Evolutionary conservation across 2,797 vertebrate genomes (phyloP).

Genomic region (Notamacropus eugenii): DNA sequence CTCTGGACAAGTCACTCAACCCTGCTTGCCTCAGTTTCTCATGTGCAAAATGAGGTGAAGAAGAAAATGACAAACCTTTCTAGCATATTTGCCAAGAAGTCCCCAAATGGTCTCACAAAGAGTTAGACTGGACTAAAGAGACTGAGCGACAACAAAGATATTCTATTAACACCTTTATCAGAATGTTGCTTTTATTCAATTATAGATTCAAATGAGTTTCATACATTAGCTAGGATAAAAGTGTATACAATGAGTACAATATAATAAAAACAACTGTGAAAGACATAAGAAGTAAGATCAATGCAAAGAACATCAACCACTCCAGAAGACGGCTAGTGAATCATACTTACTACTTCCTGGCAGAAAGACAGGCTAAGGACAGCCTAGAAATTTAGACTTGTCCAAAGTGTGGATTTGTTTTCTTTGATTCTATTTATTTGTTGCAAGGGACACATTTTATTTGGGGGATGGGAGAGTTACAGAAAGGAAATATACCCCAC

Average conservation of each 20-base stretch:
- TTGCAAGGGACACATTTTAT: neutral
- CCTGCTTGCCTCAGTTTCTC: too few species aligned
- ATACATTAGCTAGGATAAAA: too few species aligned
- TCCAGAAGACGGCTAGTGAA: neutral
- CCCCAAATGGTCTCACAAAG: too few species aligned
- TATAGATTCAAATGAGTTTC: neutral
- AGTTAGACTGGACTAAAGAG: too few species aligned
- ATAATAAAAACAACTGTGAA: neutral
- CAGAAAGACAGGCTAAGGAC: neutral
- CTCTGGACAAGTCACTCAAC: too few species aligned
- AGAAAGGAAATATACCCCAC: neutral
- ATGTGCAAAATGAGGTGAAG: too few species aligned
- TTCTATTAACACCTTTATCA: neutral
- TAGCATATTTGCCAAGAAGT: too few species aligned
- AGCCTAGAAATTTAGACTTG: neutral
- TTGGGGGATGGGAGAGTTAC: neutral
- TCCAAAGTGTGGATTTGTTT: neutral
- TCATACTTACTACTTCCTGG: neutral
- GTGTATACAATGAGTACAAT: neutral
- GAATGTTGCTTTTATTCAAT: neutral
- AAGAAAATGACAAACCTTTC: too few species aligned
- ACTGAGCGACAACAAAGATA: too few species aligned
- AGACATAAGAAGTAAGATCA: neutral
- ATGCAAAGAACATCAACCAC: neutral
- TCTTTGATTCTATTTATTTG: neutral